phyloP scores from a whole-genome alignment of 2,888 invertebrate species.

The Pimpla rufipes region DNA sequence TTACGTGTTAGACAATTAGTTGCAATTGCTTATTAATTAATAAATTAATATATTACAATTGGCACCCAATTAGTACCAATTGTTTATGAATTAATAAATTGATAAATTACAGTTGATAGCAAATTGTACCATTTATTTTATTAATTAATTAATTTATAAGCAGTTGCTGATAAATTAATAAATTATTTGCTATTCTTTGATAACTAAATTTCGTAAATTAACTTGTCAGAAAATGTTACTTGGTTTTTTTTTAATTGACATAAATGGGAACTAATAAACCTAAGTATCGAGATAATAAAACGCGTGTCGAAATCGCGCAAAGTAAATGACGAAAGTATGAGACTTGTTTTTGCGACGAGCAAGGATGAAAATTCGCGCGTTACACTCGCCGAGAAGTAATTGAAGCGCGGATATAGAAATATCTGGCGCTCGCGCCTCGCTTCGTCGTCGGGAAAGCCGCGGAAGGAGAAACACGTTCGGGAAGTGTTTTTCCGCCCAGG shows the following conservation, averaged over 20 bases:
- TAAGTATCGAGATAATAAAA: not conserved
- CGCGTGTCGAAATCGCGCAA: not conserved
- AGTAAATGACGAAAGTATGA: not conserved
- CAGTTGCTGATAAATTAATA: too few relatives aligned
- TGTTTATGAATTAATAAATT: too few relatives aligned
- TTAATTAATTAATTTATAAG: too few relatives aligned
- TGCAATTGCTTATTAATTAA: too few relatives aligned
- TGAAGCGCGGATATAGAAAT: not conserved
- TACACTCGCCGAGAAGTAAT: not conserved
- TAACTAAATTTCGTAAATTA: too few relatives aligned
- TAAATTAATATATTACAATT: too few relatives aligned
- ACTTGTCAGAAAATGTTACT: too few relatives aligned
- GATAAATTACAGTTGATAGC: too few relatives aligned
- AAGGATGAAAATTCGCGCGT: not conserved
- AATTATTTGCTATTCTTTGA: too few relatives aligned
- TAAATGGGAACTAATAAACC: not conserved
- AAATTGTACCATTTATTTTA: too few relatives aligned
- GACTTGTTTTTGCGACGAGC: not conserved
- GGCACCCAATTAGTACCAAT: too few relatives aligned
- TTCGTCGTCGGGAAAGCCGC: conserved; percentile 10
- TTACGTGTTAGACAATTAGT: too few relatives aligned
- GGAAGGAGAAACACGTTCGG: conserved; percentile 76
- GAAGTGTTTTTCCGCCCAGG: conserved; percentile 81
- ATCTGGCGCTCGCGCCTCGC: not conserved
- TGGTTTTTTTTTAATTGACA: not conserved